Base-by-base conservation (phyloP, 2,888 invertebrate genomes). In the Plebejus argus region DNA sequence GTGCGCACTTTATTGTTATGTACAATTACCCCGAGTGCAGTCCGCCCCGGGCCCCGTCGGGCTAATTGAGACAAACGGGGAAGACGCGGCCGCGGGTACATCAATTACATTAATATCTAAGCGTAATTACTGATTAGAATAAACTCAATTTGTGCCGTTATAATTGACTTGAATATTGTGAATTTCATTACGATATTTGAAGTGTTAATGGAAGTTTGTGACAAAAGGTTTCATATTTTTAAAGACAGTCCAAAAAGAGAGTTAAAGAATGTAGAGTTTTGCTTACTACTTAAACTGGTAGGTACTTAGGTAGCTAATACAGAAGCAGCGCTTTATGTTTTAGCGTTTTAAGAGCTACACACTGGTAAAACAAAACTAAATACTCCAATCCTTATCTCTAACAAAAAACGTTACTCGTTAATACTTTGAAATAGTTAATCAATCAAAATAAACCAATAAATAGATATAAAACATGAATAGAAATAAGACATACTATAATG, bases 51-150 rank as follows among this genome's bases (percentile, higher is more conserved):
- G 87, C 89, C 91, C 91, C 83, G 80, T 79, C 78, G 81, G 88
- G 89, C 92, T 93, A 93, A 93, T 93, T 92, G 92, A 91, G 92
- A 93, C 91, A 91, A 92, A 93, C 91, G 91, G 92, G 91, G 90
- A 91, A 92, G 92, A 92, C 89, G 90, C 89, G 90, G 53, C 53
- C 88, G 88, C 28, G 66, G 15, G 66, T 18, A 66, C 23, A 66
- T 66, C 66, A 23, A 61, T 61, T 61, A 61, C 23, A 61, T 23
- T 61, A 23, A 61, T 61, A 61, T 61, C 61, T 23, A 12, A 61
- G 12, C 61, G 20, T 61, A 23, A 61, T 61, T n/a, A n/a, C n/a
- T n/a, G n/a, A n/a, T n/a, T 61, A 61, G 12, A 12, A 61, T 23
- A 61, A 61, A 23, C 23, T 61, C 12, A 61, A 61, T 61, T 23